Evolutionary conservation across 92 coral and sea anemone species (phyloP).

Genomic region (Umimayanthus kanabou): DNA sequence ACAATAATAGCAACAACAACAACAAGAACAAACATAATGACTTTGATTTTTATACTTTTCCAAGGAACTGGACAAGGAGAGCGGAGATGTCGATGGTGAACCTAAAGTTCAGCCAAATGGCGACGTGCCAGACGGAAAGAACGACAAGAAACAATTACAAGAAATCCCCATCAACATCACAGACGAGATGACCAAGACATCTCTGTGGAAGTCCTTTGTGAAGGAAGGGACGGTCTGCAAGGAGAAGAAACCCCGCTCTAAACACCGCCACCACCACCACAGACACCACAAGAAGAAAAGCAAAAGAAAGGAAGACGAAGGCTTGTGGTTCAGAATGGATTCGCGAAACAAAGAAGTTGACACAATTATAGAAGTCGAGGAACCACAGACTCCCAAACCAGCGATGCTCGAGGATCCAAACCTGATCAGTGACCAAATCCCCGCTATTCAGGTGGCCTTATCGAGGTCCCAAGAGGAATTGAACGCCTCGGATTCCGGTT

Average conservation of each 20-base stretch:
- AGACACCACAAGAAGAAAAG: slow-evolving; percentile 55
- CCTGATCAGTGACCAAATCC: slow-evolving; percentile 41
- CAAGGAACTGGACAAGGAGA: slow-evolving; percentile 30
- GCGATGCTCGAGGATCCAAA: slow-evolving; percentile 7
- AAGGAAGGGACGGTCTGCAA: slow-evolving; percentile 57
- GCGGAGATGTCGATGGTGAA: slow-evolving; percentile 25
- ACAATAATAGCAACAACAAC: not conserved
- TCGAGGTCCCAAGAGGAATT: slow-evolving; percentile 18
- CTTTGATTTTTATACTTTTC: not conserved
- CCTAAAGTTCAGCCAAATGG: slow-evolving; percentile 46
- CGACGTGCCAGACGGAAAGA: slow-evolving; percentile 51
- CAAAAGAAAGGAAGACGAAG: slow-evolving; percentile 51
- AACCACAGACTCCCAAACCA: slow-evolving; percentile 39
- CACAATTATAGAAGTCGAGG: slow-evolving; percentile 29
- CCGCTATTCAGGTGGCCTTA: slow-evolving; percentile 36
- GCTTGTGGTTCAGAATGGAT: slow-evolving; percentile 71
- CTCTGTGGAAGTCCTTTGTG: slow-evolving; percentile 91
- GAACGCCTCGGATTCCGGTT: slow-evolving; percentile 24
- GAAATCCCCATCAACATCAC: slow-evolving; percentile 83
- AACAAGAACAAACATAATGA: too few relatives aligned
- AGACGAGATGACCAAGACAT: slow-evolving; percentile 87
- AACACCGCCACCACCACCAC: slow-evolving; percentile 62
- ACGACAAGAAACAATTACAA: slow-evolving; percentile 52
- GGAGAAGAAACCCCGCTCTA: slow-evolving; percentile 53
- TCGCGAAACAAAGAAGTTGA: slow-evolving; percentile 41